These are phyloP conservation scores for Dendrocincla fuliginosa DNA, from an alignment of 2,797 vertebrate species.

Conservation along the genomic window DNA sequence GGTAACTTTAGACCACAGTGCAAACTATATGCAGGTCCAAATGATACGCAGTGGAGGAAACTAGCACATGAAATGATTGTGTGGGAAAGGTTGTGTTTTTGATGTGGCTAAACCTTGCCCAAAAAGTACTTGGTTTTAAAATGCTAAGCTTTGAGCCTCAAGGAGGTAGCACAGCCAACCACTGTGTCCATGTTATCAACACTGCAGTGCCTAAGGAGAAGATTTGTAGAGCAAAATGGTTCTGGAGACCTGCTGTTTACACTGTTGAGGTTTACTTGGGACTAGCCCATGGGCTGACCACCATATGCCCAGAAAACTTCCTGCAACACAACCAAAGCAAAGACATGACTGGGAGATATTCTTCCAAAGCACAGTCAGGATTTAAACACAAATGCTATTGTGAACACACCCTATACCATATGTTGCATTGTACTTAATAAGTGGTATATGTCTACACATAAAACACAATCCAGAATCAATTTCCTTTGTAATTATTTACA, in stretches of 20 bases:
- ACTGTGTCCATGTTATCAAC: neutral
- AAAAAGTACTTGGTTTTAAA: neutral
- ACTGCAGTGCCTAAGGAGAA: neutral
- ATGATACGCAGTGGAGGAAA: neutral
- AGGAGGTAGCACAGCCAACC: neutral
- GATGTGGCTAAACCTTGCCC: neutral
- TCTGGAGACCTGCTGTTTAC: neutral
- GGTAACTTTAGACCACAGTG: neutral
- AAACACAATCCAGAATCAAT: constrained; percentile 33
- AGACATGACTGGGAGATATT: neutral
- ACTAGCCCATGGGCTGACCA: neutral
- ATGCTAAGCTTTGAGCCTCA: neutral
- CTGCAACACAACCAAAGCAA: neutral
- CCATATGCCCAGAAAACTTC: neutral
- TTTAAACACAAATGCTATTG: neutral
- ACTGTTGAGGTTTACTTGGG: neutral
- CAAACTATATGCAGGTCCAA: neutral
- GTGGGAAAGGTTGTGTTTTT: neutral
- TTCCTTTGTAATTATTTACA: constrained; percentile 15
- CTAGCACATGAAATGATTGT: neutral
- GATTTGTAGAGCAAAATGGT: neutral
- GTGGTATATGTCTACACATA: neutral
- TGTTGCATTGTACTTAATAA: neutral
- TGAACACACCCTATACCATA: neutral
- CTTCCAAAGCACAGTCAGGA: neutral